A percentile compares a stretch with the other conserved stretches of the same genome.
Evolutionary conservation across 2,797 vertebrate species (phyloP).

Genomic region (Prunella strophiata): DNA sequence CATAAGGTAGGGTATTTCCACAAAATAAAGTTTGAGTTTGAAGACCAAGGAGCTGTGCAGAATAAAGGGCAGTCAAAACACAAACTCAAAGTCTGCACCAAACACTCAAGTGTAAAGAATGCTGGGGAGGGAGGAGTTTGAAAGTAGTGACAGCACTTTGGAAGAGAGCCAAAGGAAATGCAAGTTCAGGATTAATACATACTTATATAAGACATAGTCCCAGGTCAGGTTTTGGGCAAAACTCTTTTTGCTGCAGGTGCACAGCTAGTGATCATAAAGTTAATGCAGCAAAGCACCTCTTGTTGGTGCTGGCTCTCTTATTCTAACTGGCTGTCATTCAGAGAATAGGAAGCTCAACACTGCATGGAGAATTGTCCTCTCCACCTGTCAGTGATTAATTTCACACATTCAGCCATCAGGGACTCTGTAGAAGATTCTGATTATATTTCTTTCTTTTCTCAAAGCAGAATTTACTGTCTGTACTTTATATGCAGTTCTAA

Average conservation of each 20-base stretch:
- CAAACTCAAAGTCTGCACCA: not conserved
- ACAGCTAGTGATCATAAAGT: conserved; percentile 52
- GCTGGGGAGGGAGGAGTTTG: not conserved
- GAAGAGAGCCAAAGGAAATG: not conserved
- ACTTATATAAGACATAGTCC: not conserved
- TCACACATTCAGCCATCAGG: conserved; percentile 63
- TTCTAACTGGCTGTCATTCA: conserved; percentile 74
- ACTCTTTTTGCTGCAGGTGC: conserved; percentile 47
- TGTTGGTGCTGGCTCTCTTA: conserved; percentile 75
- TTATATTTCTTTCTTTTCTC: conserved; percentile 51
- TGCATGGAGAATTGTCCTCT: conserved; percentile 71
- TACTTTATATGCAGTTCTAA: not conserved
- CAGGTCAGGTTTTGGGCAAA: conserved; percentile 5
- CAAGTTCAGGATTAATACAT: not conserved
- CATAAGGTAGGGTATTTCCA: not conserved
- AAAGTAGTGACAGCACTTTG: not conserved
- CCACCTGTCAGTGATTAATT: conserved; percentile 77
- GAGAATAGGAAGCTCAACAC: conserved; percentile 66
- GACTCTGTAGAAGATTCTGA: conserved; percentile 62
- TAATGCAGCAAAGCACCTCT: conserved; percentile 72
- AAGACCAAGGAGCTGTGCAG: not conserved
- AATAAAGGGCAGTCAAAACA: not conserved
- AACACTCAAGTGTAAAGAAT: not conserved
- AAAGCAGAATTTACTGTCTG: conserved; percentile 37
- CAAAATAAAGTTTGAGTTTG: not conserved